Base-by-base conservation (phyloP, 2,888 invertebrate species). In the Palloptera scutellata region DNA sequence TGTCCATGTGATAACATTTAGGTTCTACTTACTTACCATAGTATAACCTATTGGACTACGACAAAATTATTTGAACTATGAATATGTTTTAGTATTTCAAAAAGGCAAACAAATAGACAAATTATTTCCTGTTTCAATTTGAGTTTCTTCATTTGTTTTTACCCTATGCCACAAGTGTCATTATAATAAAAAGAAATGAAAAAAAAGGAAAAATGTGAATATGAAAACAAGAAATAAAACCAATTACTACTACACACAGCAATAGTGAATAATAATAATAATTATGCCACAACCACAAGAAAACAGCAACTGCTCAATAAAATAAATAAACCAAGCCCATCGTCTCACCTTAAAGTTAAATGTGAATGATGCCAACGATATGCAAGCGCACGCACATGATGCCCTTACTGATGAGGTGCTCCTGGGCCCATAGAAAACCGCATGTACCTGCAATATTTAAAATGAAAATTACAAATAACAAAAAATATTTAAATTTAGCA, bases 381-480 rank as follows among this genome's bases (percentile, higher is more conserved):
- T 40, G 41, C 64, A n/a, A 45, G 57, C 64, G 48, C 15, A 63
- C 53, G 48, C 30, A 30, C 6, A 30, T 30, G 30, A 45, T 11
- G 13, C 20, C 41, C 58, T 20, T 51, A 53, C 19, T 30, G 3
- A 30, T 30, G 30, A 1, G 6, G 58, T 15, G 6, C 1, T 11
- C 13, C 0, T 40, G 43, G 64, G 20, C 30, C 64, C 59, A 82
- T 79, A 82, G 82, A 81, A 30, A 30, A 84, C 83, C 84, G 80
- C 79, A 83, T 81, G 84, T 85, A 85, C 84, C 84, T 85, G 84
- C 81, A 82, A 77, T 75, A 76, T 78, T 76, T 75, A 72, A 69
- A 73, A 66, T 61, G 61, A 54, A 69, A 73, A 64, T 48, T 58
- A 64, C 59, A 48, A 67, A 5, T 58, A 43, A 51, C 62, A 67